phyloP scores from a whole-genome alignment of 2,113 vertebrate genomes.

The Eulacestoma nigropectus region DNA sequence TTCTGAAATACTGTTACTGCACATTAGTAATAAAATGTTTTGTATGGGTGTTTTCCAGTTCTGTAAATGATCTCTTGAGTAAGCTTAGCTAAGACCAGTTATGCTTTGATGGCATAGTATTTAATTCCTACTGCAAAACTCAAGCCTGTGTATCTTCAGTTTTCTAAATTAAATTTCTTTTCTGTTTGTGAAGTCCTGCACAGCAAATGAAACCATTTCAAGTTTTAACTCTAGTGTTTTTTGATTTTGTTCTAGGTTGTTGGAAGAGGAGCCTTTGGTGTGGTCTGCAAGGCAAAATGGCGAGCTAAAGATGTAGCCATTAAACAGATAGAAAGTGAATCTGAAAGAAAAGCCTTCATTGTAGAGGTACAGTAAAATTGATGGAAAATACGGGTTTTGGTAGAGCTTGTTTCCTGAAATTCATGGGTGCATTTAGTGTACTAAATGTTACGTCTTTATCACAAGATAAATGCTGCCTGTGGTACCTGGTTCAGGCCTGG shows the following conservation, averaged over 20 bases:
- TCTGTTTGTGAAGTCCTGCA: neutral
- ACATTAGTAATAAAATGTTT: neutral
- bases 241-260: conserved; percentile 82
- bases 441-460: neutral
- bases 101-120: neutral
- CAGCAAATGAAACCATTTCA: neutral
- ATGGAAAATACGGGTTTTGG: neutral
- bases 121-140: neutral
- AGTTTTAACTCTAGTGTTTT: neutral
- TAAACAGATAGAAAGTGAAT: conserved; percentile 99
- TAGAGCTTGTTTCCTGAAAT: neutral
- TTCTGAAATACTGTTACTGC: neutral
- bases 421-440: neutral
- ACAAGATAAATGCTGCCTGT: neutral
- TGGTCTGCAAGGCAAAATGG: conserved; percentile 99
- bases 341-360: conserved; percentile 95
- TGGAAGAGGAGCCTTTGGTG: conserved; percentile 97
- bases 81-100: neutral
- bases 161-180: neutral
- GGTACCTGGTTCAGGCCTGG: neutral
- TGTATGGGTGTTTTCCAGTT: neutral
- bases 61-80: neutral
- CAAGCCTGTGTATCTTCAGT: neutral
- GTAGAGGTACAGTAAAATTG: conserved; percentile 84
- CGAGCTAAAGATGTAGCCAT: conserved; percentile 98